These are phyloP conservation scores for Pterophyllum scalare DNA, from an alignment of 2,113 vertebrate genomes.

Conservation along the genomic window DNA sequence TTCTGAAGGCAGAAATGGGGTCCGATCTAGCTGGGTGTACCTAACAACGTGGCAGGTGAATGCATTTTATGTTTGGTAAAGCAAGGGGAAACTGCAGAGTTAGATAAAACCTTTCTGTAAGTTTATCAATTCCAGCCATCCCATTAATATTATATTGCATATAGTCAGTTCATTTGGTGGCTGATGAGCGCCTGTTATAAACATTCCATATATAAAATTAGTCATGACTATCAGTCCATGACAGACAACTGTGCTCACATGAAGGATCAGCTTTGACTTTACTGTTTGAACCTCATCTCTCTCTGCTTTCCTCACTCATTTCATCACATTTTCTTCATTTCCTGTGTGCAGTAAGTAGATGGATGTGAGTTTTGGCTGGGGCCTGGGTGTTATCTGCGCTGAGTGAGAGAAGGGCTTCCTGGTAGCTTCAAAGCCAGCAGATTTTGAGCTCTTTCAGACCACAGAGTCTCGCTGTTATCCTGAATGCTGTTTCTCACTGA, in stretches of 20 bases:
- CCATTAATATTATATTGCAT: background rate
- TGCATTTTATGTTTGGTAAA: background rate
- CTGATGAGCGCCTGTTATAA: background rate
- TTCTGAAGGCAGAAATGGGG: background rate
- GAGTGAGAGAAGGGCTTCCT: constrained; percentile 56
- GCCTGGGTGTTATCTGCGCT: constrained; percentile 53
- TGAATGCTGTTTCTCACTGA: constrained; percentile 31
- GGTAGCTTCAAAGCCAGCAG: constrained; percentile 65
- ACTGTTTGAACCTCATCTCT: constrained; percentile 34
- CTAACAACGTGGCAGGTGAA: background rate
- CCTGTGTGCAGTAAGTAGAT: constrained; percentile 68
- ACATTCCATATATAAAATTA: background rate
- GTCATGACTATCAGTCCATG: background rate
- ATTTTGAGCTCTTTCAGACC: constrained; percentile 42
- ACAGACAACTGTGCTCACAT: background rate
- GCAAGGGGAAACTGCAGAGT: background rate
- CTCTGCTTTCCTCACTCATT: constrained; percentile 42
- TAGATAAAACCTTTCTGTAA: background rate
- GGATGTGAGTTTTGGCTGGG: constrained; percentile 45
- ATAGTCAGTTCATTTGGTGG: background rate
- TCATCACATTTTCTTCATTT: constrained; percentile 77
- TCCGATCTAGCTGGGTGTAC: background rate
- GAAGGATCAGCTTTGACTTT: constrained; percentile 3
- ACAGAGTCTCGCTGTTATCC: constrained; percentile 23
- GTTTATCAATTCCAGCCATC: no score